These are phyloP conservation scores for Phyto melanocephala DNA, from an alignment of 2,888 invertebrate genomes.

Conservation along the genomic window DNA sequence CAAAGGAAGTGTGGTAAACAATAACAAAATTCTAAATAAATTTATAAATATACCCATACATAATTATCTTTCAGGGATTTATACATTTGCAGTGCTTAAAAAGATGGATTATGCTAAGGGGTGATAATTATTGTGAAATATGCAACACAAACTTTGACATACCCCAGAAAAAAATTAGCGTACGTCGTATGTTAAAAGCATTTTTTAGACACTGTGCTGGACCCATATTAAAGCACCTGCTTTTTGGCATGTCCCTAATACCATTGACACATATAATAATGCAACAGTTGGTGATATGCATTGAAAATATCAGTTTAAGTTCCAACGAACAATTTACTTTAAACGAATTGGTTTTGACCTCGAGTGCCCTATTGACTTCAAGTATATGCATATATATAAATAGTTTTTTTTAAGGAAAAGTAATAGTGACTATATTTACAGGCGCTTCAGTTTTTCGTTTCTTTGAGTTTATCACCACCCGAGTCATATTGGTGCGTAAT, in stretches of 20 bases:
- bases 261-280: slow-evolving; percentile 75
- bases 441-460: slow-evolving; percentile 75
- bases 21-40: too few relatives aligned
- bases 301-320: slow-evolving; percentile 74
- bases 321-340: slow-evolving; percentile 70
- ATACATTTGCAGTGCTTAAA: slow-evolving; percentile 75
- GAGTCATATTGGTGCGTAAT: slow-evolving; percentile 72
- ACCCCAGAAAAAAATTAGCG: slow-evolving; percentile 69
- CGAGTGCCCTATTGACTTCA: slow-evolving; percentile 73
- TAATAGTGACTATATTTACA: slow-evolving; percentile 36
- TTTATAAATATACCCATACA: slow-evolving; percentile 16
- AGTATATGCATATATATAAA: slow-evolving; percentile 64
- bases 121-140: slow-evolving; percentile 74
- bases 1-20: slow-evolving; percentile 77
- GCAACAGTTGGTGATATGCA: slow-evolving; percentile 74
- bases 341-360: slow-evolving; percentile 70
- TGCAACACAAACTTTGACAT: slow-evolving; percentile 71
- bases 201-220: slow-evolving; percentile 74
- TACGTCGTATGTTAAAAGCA: slow-evolving; percentile 71
- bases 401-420: neutral
- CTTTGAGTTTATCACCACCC: slow-evolving; percentile 75
- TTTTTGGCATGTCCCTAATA: slow-evolving; percentile 72
- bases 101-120: slow-evolving; percentile 75
- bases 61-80: slow-evolving; percentile 69
- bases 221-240: slow-evolving; percentile 72